Evolutionary conservation across 1,140 invertebrate genomes (phyloP).

Genomic region (Orius insidiosus): DNA sequence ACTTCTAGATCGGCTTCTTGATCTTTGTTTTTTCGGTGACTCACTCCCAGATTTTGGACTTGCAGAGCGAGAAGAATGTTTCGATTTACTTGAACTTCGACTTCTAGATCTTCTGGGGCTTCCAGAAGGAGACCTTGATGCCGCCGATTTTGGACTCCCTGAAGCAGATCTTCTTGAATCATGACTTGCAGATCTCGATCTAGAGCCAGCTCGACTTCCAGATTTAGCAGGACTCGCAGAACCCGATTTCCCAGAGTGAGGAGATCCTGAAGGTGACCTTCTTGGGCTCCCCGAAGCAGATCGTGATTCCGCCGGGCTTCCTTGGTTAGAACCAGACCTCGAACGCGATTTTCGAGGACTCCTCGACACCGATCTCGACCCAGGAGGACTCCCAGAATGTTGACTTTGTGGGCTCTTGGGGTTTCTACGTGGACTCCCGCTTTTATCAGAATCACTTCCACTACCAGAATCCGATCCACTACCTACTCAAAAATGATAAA

Average conservation of each 20-base stretch:
- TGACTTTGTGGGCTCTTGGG: neutral
- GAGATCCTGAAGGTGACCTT: constrained; percentile 19
- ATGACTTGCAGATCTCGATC: constrained; percentile 17
- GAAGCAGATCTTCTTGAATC: constrained; percentile 15
- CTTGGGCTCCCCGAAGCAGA: constrained; percentile 10
- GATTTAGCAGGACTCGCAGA: constrained; percentile 13
- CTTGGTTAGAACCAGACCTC: constrained; percentile 23
- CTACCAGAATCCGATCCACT: constrained; percentile 16
- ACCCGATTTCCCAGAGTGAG: constrained; percentile 22
- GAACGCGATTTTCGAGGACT: constrained; percentile 4
- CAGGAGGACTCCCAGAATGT: neutral
- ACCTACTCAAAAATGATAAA: constrained; percentile 2
- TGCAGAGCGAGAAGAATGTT: constrained; percentile 3
- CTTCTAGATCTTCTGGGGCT: neutral
- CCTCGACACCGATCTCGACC: neutral
- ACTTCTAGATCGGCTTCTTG: constrained; percentile 11
- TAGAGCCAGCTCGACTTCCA: constrained; percentile 7
- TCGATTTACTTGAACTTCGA: neutral
- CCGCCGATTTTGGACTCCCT: constrained; percentile 15
- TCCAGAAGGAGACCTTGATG: neutral
- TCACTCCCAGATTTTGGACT: constrained; percentile 9
- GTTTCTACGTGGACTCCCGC: constrained; percentile 9
- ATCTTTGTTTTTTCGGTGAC: constrained; percentile 7
- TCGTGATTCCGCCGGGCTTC: constrained; percentile 26
- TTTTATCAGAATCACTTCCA: constrained; percentile 13